phyloP scores from a whole-genome alignment of 2,113 vertebrate genomes.

The Phyllopteryx taeniolatus region DNA sequence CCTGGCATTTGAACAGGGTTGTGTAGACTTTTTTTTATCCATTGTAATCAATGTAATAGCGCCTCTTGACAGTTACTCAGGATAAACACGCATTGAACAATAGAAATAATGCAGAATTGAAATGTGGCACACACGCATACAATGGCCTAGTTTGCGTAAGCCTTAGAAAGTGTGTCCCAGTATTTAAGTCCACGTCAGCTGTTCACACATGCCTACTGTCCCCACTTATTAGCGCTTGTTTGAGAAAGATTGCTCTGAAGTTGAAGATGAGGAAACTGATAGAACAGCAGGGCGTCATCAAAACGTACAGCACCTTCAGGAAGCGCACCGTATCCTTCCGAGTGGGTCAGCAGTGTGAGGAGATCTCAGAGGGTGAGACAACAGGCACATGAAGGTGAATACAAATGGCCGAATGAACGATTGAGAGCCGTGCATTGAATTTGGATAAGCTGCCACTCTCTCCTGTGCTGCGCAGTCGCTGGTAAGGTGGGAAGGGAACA shows the following conservation, averaged over 20 bases:
- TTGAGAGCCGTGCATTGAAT: neutral
- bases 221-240: conserved; percentile 75
- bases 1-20: no score
- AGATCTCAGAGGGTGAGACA: conserved; percentile 85
- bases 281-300: conserved; percentile 75
- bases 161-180: neutral
- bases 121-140: neutral
- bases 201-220: no score
- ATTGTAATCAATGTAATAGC: neutral
- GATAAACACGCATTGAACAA: neutral
- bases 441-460: neutral
- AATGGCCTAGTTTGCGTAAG: neutral
- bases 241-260: conserved; percentile 79
- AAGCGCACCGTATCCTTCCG: conserved; percentile 81
- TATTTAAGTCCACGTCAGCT: neutral
- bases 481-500: conserved; percentile 82
- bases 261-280: conserved; percentile 84
- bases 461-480: conserved; percentile 70
- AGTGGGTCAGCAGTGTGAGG: conserved; percentile 80
- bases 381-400: conserved; percentile 81
- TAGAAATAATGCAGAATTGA: neutral
- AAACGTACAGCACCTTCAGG: conserved; percentile 77
- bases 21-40: neutral
- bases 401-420: neutral
- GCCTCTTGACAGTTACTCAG: neutral